Evolutionary conservation across 2,113 vertebrate genomes (phyloP).

Genomic region (Plotosus lineatus): DNA sequence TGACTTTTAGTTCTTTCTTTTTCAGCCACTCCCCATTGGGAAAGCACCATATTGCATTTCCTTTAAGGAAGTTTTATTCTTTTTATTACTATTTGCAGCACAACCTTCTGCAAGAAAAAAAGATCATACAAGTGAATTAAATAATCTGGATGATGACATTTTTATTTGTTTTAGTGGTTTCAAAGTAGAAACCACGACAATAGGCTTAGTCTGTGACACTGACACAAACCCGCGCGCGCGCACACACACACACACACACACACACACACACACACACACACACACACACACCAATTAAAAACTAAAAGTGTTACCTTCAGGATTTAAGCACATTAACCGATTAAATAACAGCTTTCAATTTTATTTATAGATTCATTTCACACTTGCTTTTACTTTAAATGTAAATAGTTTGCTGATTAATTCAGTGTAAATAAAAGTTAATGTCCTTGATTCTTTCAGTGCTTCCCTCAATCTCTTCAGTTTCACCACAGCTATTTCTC

Average conservation of each 20-base stretch:
- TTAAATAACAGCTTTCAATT: background rate
- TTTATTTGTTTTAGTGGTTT: constrained; percentile 2
- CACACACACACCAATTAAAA: constrained; percentile 11
- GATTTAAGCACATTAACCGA: background rate
- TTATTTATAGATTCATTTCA: background rate
- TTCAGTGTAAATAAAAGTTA: background rate
- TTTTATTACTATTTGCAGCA: background rate
- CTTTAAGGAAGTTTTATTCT: constrained; percentile 39
- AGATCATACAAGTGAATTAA: background rate
- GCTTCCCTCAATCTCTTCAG: background rate
- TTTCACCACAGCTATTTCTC: background rate
- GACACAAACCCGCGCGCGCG: no score
- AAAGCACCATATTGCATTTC: constrained; percentile 42
- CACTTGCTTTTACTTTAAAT: background rate
- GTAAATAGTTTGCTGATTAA: background rate
- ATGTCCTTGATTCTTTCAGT: background rate
- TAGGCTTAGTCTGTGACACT: constrained; percentile 34
- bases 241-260: background rate
- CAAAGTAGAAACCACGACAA: constrained; percentile 34
- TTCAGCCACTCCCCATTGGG: constrained; percentile 41
- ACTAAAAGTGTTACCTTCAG: background rate
- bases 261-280: background rate
- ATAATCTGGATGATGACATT: no score
- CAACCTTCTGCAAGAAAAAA: background rate
- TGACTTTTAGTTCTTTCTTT: constrained; percentile 48